Evolutionary conservation across 2,888 invertebrate species (phyloP).

Genomic region (Agonopterix heracliana): DNA sequence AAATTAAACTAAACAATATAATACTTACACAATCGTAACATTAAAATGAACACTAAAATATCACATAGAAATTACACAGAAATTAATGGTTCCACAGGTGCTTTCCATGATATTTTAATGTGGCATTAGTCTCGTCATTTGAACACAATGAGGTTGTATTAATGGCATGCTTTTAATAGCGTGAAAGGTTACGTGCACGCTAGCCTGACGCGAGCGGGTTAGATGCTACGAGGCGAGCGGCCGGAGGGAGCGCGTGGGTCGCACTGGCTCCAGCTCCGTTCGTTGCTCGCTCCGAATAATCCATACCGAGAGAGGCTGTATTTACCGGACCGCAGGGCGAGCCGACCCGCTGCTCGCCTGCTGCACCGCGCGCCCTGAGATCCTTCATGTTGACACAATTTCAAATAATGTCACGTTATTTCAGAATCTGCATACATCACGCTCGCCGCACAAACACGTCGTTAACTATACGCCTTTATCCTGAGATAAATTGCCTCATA

Average conservation of each 20-base stretch:
- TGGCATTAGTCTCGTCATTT: constrained; percentile 49
- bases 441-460: background rate
- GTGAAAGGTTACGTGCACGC: constrained; percentile 31
- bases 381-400: constrained; percentile 68
- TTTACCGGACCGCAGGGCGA: constrained; percentile 69
- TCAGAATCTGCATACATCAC: background rate
- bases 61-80: constrained; percentile 43
- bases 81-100: constrained; percentile 55
- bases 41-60: constrained; percentile 23
- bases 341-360: constrained; percentile 49
- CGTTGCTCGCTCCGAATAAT: constrained; percentile 65
- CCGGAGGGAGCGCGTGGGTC: constrained; percentile 59
- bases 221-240: constrained; percentile 19
- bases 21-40: constrained; percentile 37
- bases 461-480: no score
- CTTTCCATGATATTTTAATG: constrained; percentile 50
- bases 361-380: constrained; percentile 28
- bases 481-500: no score
- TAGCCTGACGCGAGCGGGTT: constrained; percentile 24
- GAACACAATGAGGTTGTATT: constrained; percentile 46
- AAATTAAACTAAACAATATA: no score
- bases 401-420: constrained; percentile 58
- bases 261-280: constrained; percentile 56
- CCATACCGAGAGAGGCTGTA: constrained; percentile 71
- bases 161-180: constrained; percentile 55